A percentile compares a stretch with the other conserved stretches of the same genome.
phyloP scores from a whole-genome alignment of 2,888 invertebrate species.

The Camponotus fellah region DNA sequence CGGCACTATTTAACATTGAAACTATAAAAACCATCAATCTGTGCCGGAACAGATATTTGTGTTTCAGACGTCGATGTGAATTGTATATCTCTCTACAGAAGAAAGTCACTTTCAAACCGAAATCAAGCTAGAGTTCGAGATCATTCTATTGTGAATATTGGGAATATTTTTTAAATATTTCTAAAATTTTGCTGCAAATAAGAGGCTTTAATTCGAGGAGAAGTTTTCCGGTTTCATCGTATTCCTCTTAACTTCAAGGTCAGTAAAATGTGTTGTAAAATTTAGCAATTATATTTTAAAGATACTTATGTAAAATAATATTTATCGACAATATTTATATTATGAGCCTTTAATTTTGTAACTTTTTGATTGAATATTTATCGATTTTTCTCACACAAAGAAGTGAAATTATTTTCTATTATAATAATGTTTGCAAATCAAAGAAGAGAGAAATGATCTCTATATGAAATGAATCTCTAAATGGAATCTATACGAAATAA shows the following conservation, averaged over 20 bases:
- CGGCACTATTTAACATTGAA: conserved; percentile 2
- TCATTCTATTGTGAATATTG: neutral
- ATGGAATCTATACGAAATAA: neutral
- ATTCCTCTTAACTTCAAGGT: conserved; percentile 7
- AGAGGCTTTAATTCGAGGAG: neutral
- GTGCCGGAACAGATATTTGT: neutral
- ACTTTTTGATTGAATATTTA: too few relatives aligned
- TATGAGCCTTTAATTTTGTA: too few relatives aligned
- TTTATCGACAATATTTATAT: too few relatives aligned
- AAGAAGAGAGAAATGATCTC: too few relatives aligned
- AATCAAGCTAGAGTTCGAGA: neutral
- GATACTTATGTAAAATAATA: neutral
- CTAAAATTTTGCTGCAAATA: neutral
- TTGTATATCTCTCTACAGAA: neutral
- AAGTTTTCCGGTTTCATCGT: neutral
- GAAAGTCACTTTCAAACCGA: neutral
- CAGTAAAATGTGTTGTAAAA: neutral
- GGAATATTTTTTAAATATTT: neutral
- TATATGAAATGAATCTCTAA: too few relatives aligned
- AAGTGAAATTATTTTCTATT: neutral
- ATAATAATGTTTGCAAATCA: neutral
- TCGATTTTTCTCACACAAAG: neutral
- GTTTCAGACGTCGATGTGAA: neutral
- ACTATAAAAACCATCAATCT: conserved; percentile 19
- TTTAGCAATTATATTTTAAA: neutral